These are phyloP conservation scores for Resseliella maxima DNA, from an alignment of 2,888 invertebrate species.

Conservation along the genomic window DNA sequence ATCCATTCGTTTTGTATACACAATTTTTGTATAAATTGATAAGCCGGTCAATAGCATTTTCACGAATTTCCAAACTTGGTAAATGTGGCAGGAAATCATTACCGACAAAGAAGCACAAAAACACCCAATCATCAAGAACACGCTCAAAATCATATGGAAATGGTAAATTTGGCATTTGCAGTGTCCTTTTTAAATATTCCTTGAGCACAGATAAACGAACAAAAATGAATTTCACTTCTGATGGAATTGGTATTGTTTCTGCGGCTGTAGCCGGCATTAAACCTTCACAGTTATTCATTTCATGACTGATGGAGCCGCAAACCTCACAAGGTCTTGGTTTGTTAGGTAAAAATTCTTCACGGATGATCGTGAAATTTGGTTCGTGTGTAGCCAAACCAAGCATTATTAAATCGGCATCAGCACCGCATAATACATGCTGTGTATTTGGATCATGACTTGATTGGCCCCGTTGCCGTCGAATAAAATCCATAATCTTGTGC, in stretches of 20 bases:
- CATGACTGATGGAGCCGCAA: slow-evolving; percentile 91
- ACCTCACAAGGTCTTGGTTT: slow-evolving; percentile 95
- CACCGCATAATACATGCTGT: slow-evolving; percentile 96
- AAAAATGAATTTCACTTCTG: slow-evolving; percentile 90
- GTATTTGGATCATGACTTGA: slow-evolving; percentile 98
- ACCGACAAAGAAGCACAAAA: slow-evolving; percentile 99
- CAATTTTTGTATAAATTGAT: slow-evolving; percentile 93
- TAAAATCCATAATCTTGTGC: slow-evolving; percentile 99
- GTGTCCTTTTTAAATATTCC: slow-evolving; percentile 91
- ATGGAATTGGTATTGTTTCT: slow-evolving; percentile 72
- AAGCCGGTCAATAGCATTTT: slow-evolving; percentile 94
- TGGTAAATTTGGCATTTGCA: slow-evolving; percentile 90
- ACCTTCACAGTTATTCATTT: slow-evolving; percentile 93
- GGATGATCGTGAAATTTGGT: slow-evolving; percentile 97
- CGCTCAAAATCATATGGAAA: slow-evolving; percentile 94
- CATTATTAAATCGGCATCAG: slow-evolving; percentile 99
- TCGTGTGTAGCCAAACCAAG: slow-evolving; percentile 98
- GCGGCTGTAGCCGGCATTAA: slow-evolving; percentile 72
- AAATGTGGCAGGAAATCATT: slow-evolving; percentile 99
- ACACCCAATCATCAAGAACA: slow-evolving; percentile 97
- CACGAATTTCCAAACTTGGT: slow-evolving; percentile 96
- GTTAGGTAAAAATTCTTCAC: slow-evolving; percentile 98
- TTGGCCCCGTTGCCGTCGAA: slow-evolving; percentile 93
- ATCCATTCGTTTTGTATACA: slow-evolving; percentile 94
- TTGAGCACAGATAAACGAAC: slow-evolving; percentile 91